A percentile compares a stretch with the other conserved stretches of the same genome.
These are phyloP conservation scores for Cheilosia vulpina DNA, from an alignment of 2,888 invertebrate genomes.

Conservation along the genomic window DNA sequence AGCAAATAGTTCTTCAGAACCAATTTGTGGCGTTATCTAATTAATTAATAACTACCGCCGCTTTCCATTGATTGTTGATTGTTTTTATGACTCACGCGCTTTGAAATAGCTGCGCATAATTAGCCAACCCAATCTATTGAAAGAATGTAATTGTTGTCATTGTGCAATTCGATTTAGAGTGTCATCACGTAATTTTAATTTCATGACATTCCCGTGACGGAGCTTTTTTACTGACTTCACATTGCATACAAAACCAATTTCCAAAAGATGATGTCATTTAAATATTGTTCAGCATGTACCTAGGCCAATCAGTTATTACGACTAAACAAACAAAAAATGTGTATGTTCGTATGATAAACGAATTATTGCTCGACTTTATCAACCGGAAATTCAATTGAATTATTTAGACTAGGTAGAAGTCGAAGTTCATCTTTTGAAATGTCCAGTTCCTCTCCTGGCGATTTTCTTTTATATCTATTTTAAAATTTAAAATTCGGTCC, in stretches of 20 bases:
- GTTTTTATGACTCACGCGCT: constrained; percentile 15
- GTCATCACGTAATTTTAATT: constrained; percentile 48
- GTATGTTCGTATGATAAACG: neutral
- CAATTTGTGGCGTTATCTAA: neutral
- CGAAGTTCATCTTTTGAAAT: no score
- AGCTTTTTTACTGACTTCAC: constrained; percentile 13
- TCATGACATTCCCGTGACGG: constrained; percentile 8
- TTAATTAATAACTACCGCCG: neutral
- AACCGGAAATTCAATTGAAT: constrained; percentile 1
- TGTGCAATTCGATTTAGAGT: constrained; percentile 33
- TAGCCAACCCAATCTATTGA: neutral
- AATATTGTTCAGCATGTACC: neutral
- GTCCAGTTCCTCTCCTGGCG: no score
- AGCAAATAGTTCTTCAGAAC: no score
- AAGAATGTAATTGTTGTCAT: constrained; percentile 25
- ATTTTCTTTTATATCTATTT: no score
- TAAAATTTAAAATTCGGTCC: no score
- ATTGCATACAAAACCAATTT: constrained; percentile 21
- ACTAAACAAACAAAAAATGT: constrained; percentile 10
- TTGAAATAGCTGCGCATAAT: constrained; percentile 8
- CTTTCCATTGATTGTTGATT: constrained; percentile 1
- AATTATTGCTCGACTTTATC: neutral
- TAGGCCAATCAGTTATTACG: neutral
- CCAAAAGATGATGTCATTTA: constrained; percentile 50
- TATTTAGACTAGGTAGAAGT: neutral